These are phyloP conservation scores for Podarcis cretensis DNA, from an alignment of 2,113 vertebrate species.

Conservation along the genomic window DNA sequence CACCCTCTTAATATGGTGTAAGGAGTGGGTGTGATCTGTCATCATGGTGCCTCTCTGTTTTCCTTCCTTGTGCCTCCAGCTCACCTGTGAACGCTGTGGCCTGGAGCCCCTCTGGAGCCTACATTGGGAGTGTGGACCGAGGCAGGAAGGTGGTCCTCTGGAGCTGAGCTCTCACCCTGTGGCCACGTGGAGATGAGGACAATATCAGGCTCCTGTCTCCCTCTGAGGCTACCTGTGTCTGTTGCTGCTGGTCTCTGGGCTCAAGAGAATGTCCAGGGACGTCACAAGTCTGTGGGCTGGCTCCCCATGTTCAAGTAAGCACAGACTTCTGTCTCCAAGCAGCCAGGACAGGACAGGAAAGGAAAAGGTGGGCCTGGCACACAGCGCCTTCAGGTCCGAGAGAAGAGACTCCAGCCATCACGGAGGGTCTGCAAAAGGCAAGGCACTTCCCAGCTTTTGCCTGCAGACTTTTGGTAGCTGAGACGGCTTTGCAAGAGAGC, in stretches of 20 bases:
- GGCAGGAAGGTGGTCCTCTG: slow-evolving; percentile 83
- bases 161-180: slow-evolving; percentile 59
- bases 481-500: neutral
- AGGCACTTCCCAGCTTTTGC: too few species aligned
- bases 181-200: rapidly evolving
- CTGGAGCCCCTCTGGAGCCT: slow-evolving; percentile 83
- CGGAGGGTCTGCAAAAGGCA: neutral
- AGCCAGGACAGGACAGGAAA: neutral
- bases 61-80: slow-evolving; percentile 52
- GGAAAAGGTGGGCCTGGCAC: too few species aligned
- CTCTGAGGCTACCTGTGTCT: too few species aligned
- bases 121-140: slow-evolving; percentile 86
- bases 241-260: neutral
- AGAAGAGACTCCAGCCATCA: neutral
- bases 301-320: too few species aligned
- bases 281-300: neutral
- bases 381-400: neutral
- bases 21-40: too few species aligned
- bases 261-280: too few species aligned
- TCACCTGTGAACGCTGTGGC: slow-evolving; percentile 83
- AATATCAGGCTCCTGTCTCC: too few species aligned
- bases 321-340: rapidly evolving
- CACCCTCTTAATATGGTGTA: too few species aligned
- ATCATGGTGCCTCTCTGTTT: too few species aligned
- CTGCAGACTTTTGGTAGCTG: neutral